Conservation (phyloP, 2,113 vertebrate species). For the Alethe diademata region DNA sequence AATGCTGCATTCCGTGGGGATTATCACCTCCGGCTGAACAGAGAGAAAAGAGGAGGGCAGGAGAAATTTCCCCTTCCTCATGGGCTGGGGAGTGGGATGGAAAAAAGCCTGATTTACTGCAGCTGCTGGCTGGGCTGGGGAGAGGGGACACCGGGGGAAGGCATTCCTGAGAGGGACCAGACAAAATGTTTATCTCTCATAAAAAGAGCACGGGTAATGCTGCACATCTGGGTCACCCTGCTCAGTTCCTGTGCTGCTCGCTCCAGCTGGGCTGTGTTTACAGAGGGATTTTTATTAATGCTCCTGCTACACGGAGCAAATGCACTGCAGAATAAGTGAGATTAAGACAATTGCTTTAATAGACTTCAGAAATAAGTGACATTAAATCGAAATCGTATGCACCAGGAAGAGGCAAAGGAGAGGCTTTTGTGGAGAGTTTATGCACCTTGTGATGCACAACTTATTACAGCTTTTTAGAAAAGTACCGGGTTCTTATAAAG, state of each 20-base stretch:
- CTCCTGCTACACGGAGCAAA: slow-evolving; percentile 14
- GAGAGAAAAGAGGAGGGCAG: slow-evolving; percentile 23
- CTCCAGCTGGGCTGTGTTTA: slow-evolving; percentile 48
- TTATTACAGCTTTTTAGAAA: background rate
- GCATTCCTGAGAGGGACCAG: slow-evolving; percentile 20
- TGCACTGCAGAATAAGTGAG: background rate
- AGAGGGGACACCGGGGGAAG: background rate
- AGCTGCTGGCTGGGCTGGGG: slow-evolving; percentile 12
- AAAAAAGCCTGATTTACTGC: background rate
- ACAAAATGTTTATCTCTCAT: slow-evolving; percentile 17
- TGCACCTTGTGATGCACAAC: background rate
- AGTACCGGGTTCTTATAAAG: background rate
- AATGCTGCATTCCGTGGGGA: slow-evolving; percentile 65
- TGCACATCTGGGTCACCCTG: background rate
- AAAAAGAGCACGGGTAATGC: background rate
- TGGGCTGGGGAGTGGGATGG: background rate
- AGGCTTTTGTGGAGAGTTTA: background rate
- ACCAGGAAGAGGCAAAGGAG: background rate
- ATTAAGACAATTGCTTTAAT: slow-evolving; percentile 52
- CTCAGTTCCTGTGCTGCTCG: background rate
- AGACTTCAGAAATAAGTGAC: slow-evolving; percentile 7
- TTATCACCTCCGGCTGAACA: slow-evolving; percentile 64
- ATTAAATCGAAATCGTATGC: slow-evolving; percentile 3
- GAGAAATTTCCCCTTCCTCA: slow-evolving; percentile 36
- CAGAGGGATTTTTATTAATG: slow-evolving; percentile 58